phyloP scores from a whole-genome alignment of 64 coral and sea anemone genomes.

The Montipora foliosa region DNA sequence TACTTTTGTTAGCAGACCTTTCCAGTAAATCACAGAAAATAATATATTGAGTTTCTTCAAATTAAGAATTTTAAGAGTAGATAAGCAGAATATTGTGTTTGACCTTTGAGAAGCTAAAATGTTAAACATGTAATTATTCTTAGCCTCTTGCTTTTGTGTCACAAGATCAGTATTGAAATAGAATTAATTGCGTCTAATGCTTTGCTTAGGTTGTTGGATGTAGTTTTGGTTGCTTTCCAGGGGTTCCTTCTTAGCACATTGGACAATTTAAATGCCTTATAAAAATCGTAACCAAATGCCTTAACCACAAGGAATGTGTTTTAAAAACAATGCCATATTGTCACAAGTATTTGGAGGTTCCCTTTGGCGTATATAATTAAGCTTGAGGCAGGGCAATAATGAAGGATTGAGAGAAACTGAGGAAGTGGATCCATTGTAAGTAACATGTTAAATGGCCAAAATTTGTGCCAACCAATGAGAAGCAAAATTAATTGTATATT shows the following conservation, averaged over 20 bases:
- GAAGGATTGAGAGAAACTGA: neutral
- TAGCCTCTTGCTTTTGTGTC: neutral
- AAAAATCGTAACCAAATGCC: neutral
- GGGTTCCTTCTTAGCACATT: neutral
- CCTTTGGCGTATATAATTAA: neutral
- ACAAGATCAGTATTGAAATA: neutral
- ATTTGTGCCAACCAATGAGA: conserved; percentile 8
- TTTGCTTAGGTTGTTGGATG: neutral
- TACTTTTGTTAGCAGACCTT: neutral
- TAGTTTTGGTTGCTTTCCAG: neutral
- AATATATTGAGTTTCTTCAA: conserved; percentile 2
- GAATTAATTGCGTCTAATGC: neutral
- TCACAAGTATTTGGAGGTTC: neutral
- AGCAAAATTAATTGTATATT: neutral
- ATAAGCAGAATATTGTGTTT: neutral
- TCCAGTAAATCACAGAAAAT: neutral
- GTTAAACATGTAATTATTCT: conserved; percentile 2
- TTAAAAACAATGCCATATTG: conserved; percentile 18
- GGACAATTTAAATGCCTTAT: neutral
- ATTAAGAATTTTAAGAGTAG: neutral
- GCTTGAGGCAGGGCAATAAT: neutral
- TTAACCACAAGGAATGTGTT: conserved; percentile 21
- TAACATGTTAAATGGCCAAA: neutral
- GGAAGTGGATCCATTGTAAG: neutral
- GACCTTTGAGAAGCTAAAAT: neutral